Evolutionary conservation across 2,113 vertebrate genomes (phyloP), one percentile per base, ranked within the genome.

Genomic region (Chroicocephalus ridibundus): DNA sequence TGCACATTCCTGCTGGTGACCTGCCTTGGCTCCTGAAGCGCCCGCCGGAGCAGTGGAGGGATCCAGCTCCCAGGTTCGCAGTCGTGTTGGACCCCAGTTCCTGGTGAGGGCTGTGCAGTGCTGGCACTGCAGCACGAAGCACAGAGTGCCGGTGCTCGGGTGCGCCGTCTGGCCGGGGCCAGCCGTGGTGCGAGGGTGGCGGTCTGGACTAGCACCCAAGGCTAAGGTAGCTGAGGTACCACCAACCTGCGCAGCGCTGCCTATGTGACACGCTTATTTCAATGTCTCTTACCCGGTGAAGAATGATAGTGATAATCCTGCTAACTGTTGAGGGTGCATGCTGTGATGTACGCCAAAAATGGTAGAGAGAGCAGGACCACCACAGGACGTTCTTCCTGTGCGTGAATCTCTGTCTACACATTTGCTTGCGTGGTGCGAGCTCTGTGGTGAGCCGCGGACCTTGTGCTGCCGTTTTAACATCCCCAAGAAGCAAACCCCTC

Each of bases 21-120:
- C 32, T 62, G 57, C 55, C 61, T 57, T 1, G 0, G 38, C 11
- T 79, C 66, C 32, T 0, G 0, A 7, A 47, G 38, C 2, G 0
- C 55, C 8, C 8, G 21, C 70, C 47, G 88, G n/a, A 36, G 72
- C 46, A 7, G 12, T 25, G 5, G 87, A 27, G 64, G 31, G 64
- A 40, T 62, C 13, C 16, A 7, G 60, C 13, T 20, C 32, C 57
- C 13, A 3, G n/a, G 34, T 65, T 62, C 6, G 1, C 15, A 5
- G 40, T 27, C 19, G 10, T 1, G 11, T 44, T 47, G 4, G 38
- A 18, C 10, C 55, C 38, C 0, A 1, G 26, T 31, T 44, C 17
- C 62, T 54, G 52, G 61, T 38, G 27, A 21, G 46, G 17, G 14
- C 76, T 62, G 52, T 17, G 31, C 49, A 13, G 26, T 10, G 62